Evolutionary conservation across 2,888 invertebrate species (phyloP), one percentile per base, ranked within the genome.

Genomic region (Molorchus minor): DNA sequence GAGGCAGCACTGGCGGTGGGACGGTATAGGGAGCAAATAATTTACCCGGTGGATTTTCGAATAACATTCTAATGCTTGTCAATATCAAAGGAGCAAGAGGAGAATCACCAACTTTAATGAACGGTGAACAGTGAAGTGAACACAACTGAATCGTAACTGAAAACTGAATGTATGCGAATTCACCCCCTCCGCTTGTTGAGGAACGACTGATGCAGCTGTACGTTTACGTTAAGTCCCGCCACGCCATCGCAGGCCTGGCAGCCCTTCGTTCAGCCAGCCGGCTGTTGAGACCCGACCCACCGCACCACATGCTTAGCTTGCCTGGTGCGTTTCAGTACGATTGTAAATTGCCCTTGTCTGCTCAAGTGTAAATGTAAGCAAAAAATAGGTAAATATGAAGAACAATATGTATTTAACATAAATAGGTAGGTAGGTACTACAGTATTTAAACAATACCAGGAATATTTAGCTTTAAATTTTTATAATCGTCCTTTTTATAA

Each of bases 1-100:
- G 72, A 54, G 77, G 74, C 57, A 77, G 56, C 33, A 88, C 84
- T 70, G 89, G 89, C 78, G 89, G 89, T 75, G 89, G 89, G 79
- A 89, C 87, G 81, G 86, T 87, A 81, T 88, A 89, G 73, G 88
- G 86, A 80, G 85, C 87, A 80, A 87, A 84, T 82, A 89, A 84
- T 81, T 88, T 88, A 30, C 82, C 81, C 77, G 83, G 81, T 77
- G 88, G 88, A 84, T 85, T 88, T 82, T 89, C 89, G 81, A 89
- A 89, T 81, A 89, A 83, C 89, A 89, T 89, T 54, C 53, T 72
- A 17, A 57, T 40, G 47, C 56, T 36, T 47, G 51, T 49, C 36
- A 62, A 40, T 47, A 54, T 49, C 36, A 62, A 56, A 47, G 29
- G 54, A 59, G 4, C 49, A 46, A 55, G 51, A 55, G 44, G 44